Percentiles rank a stretch among this genome's conserved stretches.
phyloP scores from a whole-genome alignment of 2,888 invertebrate genomes.

The Zhengitettix transpicula region DNA sequence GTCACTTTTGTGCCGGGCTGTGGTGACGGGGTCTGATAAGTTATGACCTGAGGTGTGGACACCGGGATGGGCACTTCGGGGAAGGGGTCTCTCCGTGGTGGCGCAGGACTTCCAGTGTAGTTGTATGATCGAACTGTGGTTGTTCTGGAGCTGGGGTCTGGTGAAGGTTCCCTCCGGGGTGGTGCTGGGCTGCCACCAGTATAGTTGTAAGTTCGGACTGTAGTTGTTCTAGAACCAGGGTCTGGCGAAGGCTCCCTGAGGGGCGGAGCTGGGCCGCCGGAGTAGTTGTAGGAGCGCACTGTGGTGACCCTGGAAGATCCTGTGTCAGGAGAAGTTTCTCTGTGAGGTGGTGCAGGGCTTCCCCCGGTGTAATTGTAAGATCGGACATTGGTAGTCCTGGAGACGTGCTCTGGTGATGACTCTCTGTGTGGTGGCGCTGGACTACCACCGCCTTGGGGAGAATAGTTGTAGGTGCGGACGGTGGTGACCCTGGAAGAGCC shows the following conservation, averaged over 20 bases:
- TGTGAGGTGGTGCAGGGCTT: background rate
- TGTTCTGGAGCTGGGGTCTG: background rate
- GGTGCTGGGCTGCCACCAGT: background rate
- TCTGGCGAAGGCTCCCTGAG: background rate
- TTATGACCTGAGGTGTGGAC: background rate
- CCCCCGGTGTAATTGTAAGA: background rate
- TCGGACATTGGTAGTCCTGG: background rate
- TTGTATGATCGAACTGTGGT: background rate
- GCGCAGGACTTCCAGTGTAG: background rate
- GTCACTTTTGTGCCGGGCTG: constrained; percentile 1
- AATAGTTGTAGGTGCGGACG: background rate
- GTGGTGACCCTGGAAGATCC: constrained; percentile 3
- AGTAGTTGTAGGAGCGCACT: constrained; percentile 3
- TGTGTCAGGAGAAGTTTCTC: background rate
- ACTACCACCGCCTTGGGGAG: background rate
- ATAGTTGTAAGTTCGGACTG: background rate
- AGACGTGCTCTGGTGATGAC: constrained; percentile 3
- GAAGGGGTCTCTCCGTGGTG: background rate
- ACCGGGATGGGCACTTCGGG: background rate
- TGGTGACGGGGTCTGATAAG: background rate
- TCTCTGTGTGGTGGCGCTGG: background rate
- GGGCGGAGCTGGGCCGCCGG: background rate
- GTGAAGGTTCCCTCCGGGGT: background rate
- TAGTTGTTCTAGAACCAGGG: background rate
- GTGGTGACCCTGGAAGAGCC: too few relatives aligned